Percentiles rank a stretch among this genome's conserved stretches.
These are phyloP conservation scores for Pampus argenteus DNA, from an alignment of 2,797 vertebrate species.

Conservation along the genomic window DNA sequence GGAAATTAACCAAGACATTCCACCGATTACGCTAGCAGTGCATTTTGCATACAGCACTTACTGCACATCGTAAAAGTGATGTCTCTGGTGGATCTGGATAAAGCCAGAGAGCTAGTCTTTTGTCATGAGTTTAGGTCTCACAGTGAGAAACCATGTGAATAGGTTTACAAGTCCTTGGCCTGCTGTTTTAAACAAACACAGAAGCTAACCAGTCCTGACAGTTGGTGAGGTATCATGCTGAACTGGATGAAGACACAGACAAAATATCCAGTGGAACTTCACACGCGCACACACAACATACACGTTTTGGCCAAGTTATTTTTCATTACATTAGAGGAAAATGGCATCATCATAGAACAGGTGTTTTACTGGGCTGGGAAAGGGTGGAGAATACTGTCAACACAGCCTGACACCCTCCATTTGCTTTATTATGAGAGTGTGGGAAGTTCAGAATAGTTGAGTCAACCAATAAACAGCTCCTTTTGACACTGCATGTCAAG, in stretches of 20 bases:
- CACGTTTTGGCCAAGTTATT: slow-evolving; percentile 53
- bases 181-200: slow-evolving; percentile 58
- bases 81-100: slow-evolving; percentile 37
- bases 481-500: slow-evolving; percentile 57
- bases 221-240: slow-evolving; percentile 46
- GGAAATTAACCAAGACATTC: slow-evolving; percentile 26
- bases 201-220: slow-evolving; percentile 69
- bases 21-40: slow-evolving; percentile 26
- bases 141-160: slow-evolving; percentile 54
- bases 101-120: slow-evolving; percentile 11
- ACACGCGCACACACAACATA: no score
- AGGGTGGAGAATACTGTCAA: slow-evolving; percentile 49
- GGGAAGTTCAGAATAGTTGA: slow-evolving; percentile 61
- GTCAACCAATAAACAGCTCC: slow-evolving; percentile 66
- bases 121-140: slow-evolving; percentile 20
- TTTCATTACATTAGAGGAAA: slow-evolving; percentile 62
- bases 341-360: slow-evolving; percentile 66
- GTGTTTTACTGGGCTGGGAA: slow-evolving; percentile 58
- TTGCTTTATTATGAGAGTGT: slow-evolving; percentile 64
- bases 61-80: slow-evolving; percentile 27
- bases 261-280: slow-evolving; percentile 54
- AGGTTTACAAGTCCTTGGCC: slow-evolving; percentile 51
- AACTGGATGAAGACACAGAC: slow-evolving; percentile 53
- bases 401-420: slow-evolving; percentile 58
- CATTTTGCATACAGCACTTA: slow-evolving; percentile 7